Base-by-base conservation (phyloP, 1,140 invertebrate genomes). In the Drosophila sucinea region DNA sequence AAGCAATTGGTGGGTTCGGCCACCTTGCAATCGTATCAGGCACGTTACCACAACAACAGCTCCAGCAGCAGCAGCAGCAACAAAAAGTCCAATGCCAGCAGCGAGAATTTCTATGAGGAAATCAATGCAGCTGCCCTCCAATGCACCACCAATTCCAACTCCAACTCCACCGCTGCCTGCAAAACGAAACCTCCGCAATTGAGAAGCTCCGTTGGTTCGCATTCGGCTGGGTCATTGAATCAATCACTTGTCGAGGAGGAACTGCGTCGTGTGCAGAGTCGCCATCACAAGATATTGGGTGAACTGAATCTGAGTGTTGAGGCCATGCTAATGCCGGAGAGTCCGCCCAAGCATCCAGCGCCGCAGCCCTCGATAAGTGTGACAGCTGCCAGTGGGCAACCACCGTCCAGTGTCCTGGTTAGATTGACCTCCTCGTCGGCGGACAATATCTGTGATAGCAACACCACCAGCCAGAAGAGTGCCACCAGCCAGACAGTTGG, bases 91-190 rank as follows among this genome's bases (percentile, higher is more conserved):
- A 5, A 2, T 27, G 7, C 58, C 79, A 95, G 95, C 2, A 95
- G 96, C 90, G 96, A 97, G 93, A 97, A 97, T 91, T 97, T 97
- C 87, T 97, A 97, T 90, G 96, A 97, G 93, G 96, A 97, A 93
- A 97, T 97, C 80, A 87, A 87, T 35, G 95, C 81, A 6, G 86
- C 82, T 1, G 71, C 82, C 5, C 32, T 86, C 93, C 93, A 67
- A 92, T 70, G 92, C 87, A 27, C 40, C 54, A 17, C 40, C 41
- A 44, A 1, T 7, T 10, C 44, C 1, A 38, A 8, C 35, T 4
- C 10, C 35, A 38, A 3, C 35, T 4, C 29, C 56, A 11, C 29
- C 71, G 30, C 7, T 17, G 30, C 25, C 51, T 33, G 11, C 33
- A 63, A 35, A 55, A 54, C 17, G 3, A 58, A 58, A 8, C 54